A percentile compares a stretch with the other conserved stretches of the same genome.
Conservation (phyloP, 2,113 vertebrate species). For the Gymnogyps californianus region DNA sequence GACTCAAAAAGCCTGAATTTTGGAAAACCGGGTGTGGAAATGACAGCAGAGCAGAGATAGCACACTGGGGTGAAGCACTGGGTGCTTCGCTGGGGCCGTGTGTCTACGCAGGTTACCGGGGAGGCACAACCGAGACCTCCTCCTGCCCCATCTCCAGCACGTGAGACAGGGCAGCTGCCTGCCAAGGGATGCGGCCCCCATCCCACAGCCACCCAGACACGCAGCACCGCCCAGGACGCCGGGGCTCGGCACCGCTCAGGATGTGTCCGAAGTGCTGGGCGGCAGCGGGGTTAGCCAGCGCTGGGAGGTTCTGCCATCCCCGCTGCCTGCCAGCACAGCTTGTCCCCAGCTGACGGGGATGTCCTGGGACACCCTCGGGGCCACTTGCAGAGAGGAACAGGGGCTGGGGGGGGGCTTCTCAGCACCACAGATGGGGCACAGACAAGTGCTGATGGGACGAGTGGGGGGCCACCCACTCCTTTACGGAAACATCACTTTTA, state of each 20-base stretch:
- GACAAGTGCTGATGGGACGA: not conserved
- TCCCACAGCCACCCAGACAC: no score
- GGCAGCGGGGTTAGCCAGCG: not conserved
- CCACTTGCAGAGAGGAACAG: no score
- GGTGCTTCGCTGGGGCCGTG: accelerated
- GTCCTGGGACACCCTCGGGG: not conserved
- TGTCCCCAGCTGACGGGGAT: not conserved
- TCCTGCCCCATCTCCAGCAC: not conserved
- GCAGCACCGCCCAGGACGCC: no score
- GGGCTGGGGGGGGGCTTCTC: not conserved
- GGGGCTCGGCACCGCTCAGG: not conserved
- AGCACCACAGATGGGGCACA: not conserved
- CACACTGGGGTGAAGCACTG: no score
- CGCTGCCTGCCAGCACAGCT: no score
- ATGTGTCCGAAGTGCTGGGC: accelerated
- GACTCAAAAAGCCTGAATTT: not conserved
- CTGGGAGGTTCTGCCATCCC: no score
- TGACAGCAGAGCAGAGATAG: accelerated
- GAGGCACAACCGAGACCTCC: no score
- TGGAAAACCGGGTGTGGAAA: not conserved
- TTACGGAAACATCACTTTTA: no score
- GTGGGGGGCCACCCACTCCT: not conserved
- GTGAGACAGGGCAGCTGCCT: not conserved
- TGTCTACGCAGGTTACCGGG: not conserved
- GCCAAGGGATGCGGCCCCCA: not conserved